These are phyloP conservation scores for Terebella lapidaria DNA, from an alignment of 2,888 invertebrate species.

Conservation along the genomic window DNA sequence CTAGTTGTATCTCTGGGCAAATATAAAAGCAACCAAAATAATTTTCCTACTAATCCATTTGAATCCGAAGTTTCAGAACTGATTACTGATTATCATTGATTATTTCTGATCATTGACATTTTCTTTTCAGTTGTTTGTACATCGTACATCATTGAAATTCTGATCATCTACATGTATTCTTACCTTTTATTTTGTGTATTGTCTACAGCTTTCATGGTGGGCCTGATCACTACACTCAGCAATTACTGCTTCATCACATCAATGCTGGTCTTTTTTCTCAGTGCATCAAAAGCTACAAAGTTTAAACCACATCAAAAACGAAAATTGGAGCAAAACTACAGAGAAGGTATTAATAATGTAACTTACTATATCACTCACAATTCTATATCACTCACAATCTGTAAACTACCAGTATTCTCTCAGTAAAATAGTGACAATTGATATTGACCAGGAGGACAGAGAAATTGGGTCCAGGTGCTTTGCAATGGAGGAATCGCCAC, in stretches of 20 bases:
- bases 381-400: neutral
- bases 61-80: neutral
- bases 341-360: too few species aligned
- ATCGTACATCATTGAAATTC: neutral
- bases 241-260: constrained; percentile 72
- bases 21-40: too few species aligned
- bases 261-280: constrained; percentile 72
- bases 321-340: constrained; percentile 71
- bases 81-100: neutral
- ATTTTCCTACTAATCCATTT: neutral
- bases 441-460: constrained; percentile 65
- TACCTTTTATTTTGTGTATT: neutral
- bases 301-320: constrained; percentile 60
- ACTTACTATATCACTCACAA: neutral
- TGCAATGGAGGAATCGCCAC: constrained; percentile 86
- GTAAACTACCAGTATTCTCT: neutral
- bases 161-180: neutral
- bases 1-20: too few species aligned
- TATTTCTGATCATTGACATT: neutral
- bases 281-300: constrained; percentile 77
- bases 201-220: constrained; percentile 57
- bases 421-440: neutral
- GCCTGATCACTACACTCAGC: constrained; percentile 71
- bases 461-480: constrained; percentile 84
- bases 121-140: neutral